Base-by-base conservation (phyloP, 2,113 vertebrate genomes). In the Apeltes quadracus region DNA sequence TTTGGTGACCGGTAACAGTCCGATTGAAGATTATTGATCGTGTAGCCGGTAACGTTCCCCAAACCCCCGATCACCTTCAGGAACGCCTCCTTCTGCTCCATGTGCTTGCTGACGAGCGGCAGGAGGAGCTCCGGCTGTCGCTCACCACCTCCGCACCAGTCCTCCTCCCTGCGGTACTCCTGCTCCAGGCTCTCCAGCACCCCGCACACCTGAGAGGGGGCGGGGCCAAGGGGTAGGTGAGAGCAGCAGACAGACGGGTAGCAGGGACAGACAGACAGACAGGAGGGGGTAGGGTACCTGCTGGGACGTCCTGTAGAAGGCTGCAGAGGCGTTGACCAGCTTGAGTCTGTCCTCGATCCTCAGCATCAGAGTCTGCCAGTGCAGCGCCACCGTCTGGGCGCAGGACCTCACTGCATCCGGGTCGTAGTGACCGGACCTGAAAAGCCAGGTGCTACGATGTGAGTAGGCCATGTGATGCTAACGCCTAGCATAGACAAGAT, bases 21-120 rank as follows among this genome's bases (percentile, higher is more conserved):
- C 0, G 29, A 32, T 38, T 11, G 9, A 38, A 8, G 36, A 38
- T 38, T 38, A 38, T 38, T 11, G 36, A 38, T 38, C 36, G 10
- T 38, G 2, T 38, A 32, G 7, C 36, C 10, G 5, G 1, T 38
- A 38, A 38, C 36, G 36, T 38, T 38, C 13, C 41, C 14, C 3
- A 16, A 18, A 43, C 41, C 15, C 43, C 55, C 29, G 43, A 51
- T 72, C 64, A 94, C 93, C 92, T 94, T 94, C 4, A 94, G 95
- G 84, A 99, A 99, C 27, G 98, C 98, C 82, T 99, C 98, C 81
- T 99, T 99, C 91, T 99, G 98, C 70, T 99, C 98, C 94, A 98
- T 91, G 84, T 99, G 98, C 91, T 99, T 99, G 93, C 93, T 98
- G 91, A 99, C 96, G 81, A 98, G 95, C 1, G 97, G 97, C 69